phyloP scores from a whole-genome alignment of 2,797 vertebrate species.

The Cirrhinus molitorella region DNA sequence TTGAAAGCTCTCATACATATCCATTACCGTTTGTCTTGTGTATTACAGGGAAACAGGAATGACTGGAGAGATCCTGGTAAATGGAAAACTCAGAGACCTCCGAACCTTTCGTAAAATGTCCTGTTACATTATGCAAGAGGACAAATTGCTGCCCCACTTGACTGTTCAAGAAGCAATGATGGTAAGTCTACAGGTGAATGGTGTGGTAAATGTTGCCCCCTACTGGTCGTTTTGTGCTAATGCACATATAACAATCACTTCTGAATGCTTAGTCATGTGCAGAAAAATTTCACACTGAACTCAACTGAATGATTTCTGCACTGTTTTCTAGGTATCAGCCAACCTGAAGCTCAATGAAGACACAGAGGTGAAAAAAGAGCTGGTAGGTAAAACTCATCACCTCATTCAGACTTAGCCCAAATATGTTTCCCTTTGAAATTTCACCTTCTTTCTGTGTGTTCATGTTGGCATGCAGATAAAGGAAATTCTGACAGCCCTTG shows the following conservation, averaged over 20 bases:
- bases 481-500: slow-evolving; percentile 91
- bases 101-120: slow-evolving; percentile 96
- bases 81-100: slow-evolving; percentile 86
- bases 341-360: slow-evolving; percentile 91
- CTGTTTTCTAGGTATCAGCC: slow-evolving; percentile 85
- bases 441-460: slow-evolving; percentile 5
- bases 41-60: slow-evolving; percentile 87
- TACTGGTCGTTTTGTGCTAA: slow-evolving; percentile 20
- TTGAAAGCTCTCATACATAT: background rate
- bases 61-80: slow-evolving; percentile 94
- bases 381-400: slow-evolving; percentile 79
- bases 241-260: background rate
- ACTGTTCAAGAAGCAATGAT: slow-evolving; percentile 91
- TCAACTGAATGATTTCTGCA: background rate
- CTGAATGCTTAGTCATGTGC: background rate
- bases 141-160: slow-evolving; percentile 92
- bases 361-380: slow-evolving; percentile 90
- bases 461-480: slow-evolving; percentile 79
- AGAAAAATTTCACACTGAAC: background rate
- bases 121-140: slow-evolving; percentile 98
- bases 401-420: background rate
- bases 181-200: slow-evolving; percentile 64
- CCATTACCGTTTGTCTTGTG: slow-evolving; percentile 22
- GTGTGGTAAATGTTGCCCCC: slow-evolving; percentile 5
- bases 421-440: background rate